Percentiles rank a stretch among this genome's conserved stretches.
Conservation (phyloP, 2,888 invertebrate genomes). For the Sarcophaga caerulescens region DNA sequence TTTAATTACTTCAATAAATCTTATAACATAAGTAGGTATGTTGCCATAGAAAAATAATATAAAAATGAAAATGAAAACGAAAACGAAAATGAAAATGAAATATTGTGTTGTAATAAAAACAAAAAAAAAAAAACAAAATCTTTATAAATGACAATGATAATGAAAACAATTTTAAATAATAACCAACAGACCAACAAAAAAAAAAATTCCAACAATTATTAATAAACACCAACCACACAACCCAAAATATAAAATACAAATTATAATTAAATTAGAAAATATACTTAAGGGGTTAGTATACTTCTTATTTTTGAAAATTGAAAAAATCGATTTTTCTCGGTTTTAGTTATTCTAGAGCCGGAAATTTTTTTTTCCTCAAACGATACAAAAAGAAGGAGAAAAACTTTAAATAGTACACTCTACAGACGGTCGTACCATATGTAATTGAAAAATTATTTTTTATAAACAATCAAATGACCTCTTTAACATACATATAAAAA, state of each 20-base stretch:
- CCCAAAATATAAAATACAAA: neutral
- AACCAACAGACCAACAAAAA: neutral
- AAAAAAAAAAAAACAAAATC: slow-evolving; percentile 48
- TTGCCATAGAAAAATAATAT: slow-evolving; percentile 41
- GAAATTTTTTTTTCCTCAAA: no score
- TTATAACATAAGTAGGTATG: slow-evolving; percentile 52
- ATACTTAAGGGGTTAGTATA: no score
- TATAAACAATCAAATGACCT: no score
- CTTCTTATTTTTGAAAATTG: no score
- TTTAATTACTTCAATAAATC: slow-evolving; percentile 64
- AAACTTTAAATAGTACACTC: no score
- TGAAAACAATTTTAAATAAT: neutral
- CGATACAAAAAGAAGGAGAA: no score
- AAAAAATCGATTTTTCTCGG: no score
- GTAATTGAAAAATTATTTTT: no score
- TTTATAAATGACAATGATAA: neutral
- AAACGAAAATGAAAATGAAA: neutral
- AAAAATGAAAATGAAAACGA: neutral
- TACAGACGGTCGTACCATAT: no score
- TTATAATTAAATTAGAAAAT: no score
- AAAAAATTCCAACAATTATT: neutral
- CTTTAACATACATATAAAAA: no score
- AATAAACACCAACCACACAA: slow-evolving; percentile 3
- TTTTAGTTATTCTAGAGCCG: neutral
- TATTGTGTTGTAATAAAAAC: neutral